These are phyloP conservation scores for Carduelis carduelis DNA, from an alignment of 2,797 vertebrate genomes.

Conservation along the genomic window DNA sequence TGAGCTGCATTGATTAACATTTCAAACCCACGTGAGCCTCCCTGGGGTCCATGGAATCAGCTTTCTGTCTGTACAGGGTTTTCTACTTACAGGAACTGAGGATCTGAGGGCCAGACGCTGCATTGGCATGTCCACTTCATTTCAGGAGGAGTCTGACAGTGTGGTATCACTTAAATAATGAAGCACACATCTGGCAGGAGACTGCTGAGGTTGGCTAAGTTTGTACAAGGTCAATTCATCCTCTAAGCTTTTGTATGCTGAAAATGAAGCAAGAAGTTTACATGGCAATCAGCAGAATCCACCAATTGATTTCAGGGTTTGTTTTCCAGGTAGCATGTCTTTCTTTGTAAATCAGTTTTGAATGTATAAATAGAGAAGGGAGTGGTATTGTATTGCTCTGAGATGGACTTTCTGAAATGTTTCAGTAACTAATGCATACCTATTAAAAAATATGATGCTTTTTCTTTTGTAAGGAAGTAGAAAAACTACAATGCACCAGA, in stretches of 20 bases:
- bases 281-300: not conserved
- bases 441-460: not conserved
- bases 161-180: slow-evolving; percentile 63
- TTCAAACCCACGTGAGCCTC: slow-evolving; percentile 47
- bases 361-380: not conserved
- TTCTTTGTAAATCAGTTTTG: not conserved
- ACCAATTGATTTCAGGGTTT: not conserved
- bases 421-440: not conserved
- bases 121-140: slow-evolving; percentile 58
- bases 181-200: slow-evolving; percentile 63
- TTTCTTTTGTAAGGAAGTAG: not conserved
- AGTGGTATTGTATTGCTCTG: not conserved
- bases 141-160: slow-evolving; percentile 62
- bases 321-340: not conserved
- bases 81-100: slow-evolving; percentile 28
- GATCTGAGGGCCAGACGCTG: slow-evolving; percentile 44
- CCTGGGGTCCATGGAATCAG: slow-evolving; percentile 33
- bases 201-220: slow-evolving; percentile 57
- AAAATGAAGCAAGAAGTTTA: slow-evolving; percentile 26
- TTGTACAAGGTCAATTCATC: slow-evolving; percentile 60
- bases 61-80: slow-evolving; percentile 38
- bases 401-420: not conserved
- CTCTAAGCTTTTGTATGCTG: slow-evolving; percentile 2
- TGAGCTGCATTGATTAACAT: slow-evolving; percentile 58
- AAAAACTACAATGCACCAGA: not conserved